Evolutionary conservation across 2,113 vertebrate species (phyloP), one percentile per base, ranked within the genome.

Genomic region (Glaucidium brasilianum): DNA sequence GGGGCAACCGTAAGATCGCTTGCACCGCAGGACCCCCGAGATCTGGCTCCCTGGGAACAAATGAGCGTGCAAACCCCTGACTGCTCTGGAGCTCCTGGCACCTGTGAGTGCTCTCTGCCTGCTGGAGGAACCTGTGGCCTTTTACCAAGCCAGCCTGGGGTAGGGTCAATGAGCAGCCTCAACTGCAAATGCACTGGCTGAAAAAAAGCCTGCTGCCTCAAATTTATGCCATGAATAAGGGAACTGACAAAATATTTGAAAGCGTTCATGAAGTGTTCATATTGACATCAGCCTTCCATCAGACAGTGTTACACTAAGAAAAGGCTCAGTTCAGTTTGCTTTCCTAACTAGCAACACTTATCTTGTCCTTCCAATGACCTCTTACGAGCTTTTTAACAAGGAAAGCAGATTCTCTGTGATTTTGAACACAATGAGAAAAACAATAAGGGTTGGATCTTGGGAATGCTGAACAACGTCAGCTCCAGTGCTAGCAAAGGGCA

Each of bases 1-100:
- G 52, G 12, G 27, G 47, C 45, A n/a, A 59, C 7, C 67, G 19
- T 3, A 11, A 52, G 11, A 16, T 41, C 32, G 7, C 5, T 25
- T 5, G 20, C 34, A 34, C 11, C 0, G 0, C 39, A 5, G 3
- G 29, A 6, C 13, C 39, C 30, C 26, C 2, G 1, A 47, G 67
- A 25, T 34, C 22, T 5, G 0, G 27, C 3, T 63, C 41, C 55
- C 41, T 18, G 23, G 41, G 12, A 86, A 74, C 11, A 59, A 69
- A 71, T 0, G 47, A 41, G 3, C 15, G 23, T 52, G 52, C 52
- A 68, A 12, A 84, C 35, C 72, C 39, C 0, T 32, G 52, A 74
- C 73, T 82, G 13, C 49, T 53, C 34, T 3, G 16, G 25, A 89
- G 79, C 75, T 84, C 80, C 18, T 21, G 52, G 52, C 72, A 93